Evolutionary conservation across 2,888 invertebrate species (phyloP).

Genomic region (Leptothorax acervorum): DNA sequence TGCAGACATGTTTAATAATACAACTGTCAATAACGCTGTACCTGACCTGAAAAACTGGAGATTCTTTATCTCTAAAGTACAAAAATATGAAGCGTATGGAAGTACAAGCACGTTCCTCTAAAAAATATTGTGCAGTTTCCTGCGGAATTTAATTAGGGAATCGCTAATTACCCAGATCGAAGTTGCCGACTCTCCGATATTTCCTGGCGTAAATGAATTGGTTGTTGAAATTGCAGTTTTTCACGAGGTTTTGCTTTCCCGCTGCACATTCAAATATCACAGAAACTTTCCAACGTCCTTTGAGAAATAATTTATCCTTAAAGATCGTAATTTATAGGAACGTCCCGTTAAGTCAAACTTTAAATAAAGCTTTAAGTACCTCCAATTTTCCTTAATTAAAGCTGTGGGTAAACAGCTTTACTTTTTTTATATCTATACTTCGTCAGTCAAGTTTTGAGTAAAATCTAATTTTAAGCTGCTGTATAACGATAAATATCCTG

Average conservation of each 20-base stretch:
- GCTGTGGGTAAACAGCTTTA: neutral
- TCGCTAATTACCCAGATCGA: conserved; percentile 40
- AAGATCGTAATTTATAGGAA: conserved; percentile 13
- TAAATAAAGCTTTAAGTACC: neutral
- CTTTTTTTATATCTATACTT: neutral
- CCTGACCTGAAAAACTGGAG: too few relatives aligned
- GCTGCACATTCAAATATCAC: neutral
- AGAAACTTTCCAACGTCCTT: neutral
- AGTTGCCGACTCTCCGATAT: neutral
- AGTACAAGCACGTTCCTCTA: neutral
- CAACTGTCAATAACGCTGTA: too few relatives aligned
- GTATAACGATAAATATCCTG: neutral
- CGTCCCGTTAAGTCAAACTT: neutral
- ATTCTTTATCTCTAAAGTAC: too few relatives aligned
- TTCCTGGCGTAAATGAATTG: neutral
- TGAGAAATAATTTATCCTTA: conserved; percentile 19
- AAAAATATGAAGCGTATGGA: neutral
- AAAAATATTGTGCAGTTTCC: conserved; percentile 1
- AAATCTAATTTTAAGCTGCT: neutral
- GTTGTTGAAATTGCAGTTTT: conserved; percentile 22
- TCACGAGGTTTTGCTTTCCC: neutral
- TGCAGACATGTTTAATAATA: too few relatives aligned
- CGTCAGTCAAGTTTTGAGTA: neutral
- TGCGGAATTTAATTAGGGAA: conserved; percentile 39
- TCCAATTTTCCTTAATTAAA: conserved; percentile 3